A percentile compares a stretch with the other conserved stretches of the same genome.
Evolutionary conservation across 1,140 invertebrate species (phyloP).

Genomic region (Magallana ariakensis): DNA sequence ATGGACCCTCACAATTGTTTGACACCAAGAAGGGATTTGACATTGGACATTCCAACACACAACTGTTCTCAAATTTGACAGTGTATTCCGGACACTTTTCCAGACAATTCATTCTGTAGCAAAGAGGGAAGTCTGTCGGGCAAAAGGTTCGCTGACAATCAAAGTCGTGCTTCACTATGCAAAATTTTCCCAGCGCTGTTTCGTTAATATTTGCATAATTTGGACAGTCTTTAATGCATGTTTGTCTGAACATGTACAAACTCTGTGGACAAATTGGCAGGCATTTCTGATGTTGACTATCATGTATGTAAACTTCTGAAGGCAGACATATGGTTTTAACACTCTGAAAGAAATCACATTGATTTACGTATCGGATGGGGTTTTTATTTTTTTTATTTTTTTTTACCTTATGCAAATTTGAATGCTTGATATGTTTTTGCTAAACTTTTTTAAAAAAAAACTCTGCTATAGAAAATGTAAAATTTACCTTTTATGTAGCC

Average conservation of each 20-base stretch:
- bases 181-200: constrained; percentile 3
- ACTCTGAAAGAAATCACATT: background rate
- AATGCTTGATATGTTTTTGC: too few relatives aligned
- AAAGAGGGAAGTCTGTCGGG: constrained; percentile 6
- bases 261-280: background rate
- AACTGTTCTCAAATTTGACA: background rate
- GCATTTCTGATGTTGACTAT: background rate
- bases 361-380: background rate
- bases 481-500: too few relatives aligned
- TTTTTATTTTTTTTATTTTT: too few relatives aligned
- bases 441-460: too few relatives aligned
- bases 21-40: background rate
- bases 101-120: constrained; percentile 39
- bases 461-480: too few relatives aligned
- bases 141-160: constrained; percentile 4
- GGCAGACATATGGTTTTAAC: background rate
- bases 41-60: background rate
- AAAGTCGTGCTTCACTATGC: constrained; percentile 18
- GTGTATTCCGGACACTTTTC: constrained; percentile 9
- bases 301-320: background rate
- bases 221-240: background rate
- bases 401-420: too few relatives aligned
- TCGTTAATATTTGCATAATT: background rate
- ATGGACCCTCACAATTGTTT: background rate
- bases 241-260: background rate